Base-by-base conservation (phyloP, 2,797 vertebrate genomes). In the Chloroceryle inda region DNA sequence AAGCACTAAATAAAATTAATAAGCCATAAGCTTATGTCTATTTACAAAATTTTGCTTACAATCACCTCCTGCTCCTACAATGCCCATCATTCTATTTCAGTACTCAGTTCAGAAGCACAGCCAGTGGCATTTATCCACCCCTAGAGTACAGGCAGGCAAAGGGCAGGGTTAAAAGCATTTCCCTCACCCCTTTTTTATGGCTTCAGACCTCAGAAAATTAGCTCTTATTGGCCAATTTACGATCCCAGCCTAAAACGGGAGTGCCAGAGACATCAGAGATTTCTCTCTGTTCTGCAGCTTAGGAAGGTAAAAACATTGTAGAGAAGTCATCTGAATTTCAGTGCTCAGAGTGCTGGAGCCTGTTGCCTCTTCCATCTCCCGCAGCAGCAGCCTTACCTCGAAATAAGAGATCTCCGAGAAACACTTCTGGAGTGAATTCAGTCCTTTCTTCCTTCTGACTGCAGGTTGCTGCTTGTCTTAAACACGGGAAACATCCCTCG, bases 401-500 rank as follows among this genome's bases (percentile, higher is more conserved):
- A 66, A 71, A 66, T 21, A 50, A 38, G 59, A 75, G 62, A 44
- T 67, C 67, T 33, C 6, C 0, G 62, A 89, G 72, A 94, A 88
- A 92, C 84, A 83, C 55, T 93, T 84, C 50, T 24, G 63, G 87
- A 94, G 87, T 74, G 31, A 88, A 79, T 78, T 95, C 89, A 87
- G 92, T 27, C 83, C 74, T 91, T 33, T 26, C 74, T 84, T 88
- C 96, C 98, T 97, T 94, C 97, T 96, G 97, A 97, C 98, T 98
- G 98, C 99, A 99, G 98, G 99, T 98, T 98, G 97, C 97, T 94
- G 98, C 99, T 99, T 98, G 99, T 98, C 98, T 98, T 95, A 96
- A 97, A 97, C 98, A 97, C 94, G 44, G 98, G 98, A 99, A 98
- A 98, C 96, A 98, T 98, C 98, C 97, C 98, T 99, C 96, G 96